A percentile compares a stretch with the other conserved stretches of the same genome.
These are phyloP conservation scores for Thaumetopoea pityocampa DNA, from an alignment of 1,140 invertebrate species.

Conservation along the genomic window DNA sequence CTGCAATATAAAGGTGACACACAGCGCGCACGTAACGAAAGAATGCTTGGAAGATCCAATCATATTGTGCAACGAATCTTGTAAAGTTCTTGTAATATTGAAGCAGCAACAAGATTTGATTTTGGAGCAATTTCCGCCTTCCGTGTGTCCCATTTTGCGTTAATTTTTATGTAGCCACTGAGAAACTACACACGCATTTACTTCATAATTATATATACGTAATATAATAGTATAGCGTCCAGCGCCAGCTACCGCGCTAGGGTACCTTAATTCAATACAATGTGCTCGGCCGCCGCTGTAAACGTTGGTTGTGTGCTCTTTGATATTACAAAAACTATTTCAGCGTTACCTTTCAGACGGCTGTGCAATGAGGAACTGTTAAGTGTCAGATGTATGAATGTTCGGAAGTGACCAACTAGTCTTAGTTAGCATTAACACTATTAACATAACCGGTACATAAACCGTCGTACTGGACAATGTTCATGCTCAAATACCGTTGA, in stretches of 20 bases:
- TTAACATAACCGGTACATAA: conserved; percentile 60
- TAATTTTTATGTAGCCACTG: conserved; percentile 45
- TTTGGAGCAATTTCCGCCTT: conserved; percentile 63
- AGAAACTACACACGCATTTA: conserved; percentile 67
- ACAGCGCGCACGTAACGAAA: conserved; percentile 60
- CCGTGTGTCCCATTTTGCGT: conserved; percentile 62
- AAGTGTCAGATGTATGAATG: conserved; percentile 72
- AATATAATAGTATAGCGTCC: conserved; percentile 6
- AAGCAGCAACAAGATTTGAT: conserved; percentile 69
- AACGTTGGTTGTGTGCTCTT: no score
- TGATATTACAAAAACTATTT: conserved; percentile 73
- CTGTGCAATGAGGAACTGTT: conserved; percentile 69
- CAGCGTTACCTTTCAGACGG: conserved; percentile 68
- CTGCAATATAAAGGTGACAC: conserved; percentile 75
- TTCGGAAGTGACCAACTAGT: conserved; percentile 64
- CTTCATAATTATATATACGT: conserved; percentile 7
- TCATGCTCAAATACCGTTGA: conserved; percentile 10
- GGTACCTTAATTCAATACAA: conserved; percentile 20
- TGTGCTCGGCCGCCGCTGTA: conserved; percentile 14
- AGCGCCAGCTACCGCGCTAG: conserved; percentile 6
- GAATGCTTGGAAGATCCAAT: conserved; percentile 74
- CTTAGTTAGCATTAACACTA: conserved; percentile 68
- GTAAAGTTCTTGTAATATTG: conserved; percentile 75
- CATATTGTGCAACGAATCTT: conserved; percentile 76
- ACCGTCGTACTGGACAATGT: no score